A percentile compares a stretch with the other conserved stretches of the same genome.
phyloP scores from a whole-genome alignment of 2,797 vertebrate species.

The Sandelia bainsii region DNA sequence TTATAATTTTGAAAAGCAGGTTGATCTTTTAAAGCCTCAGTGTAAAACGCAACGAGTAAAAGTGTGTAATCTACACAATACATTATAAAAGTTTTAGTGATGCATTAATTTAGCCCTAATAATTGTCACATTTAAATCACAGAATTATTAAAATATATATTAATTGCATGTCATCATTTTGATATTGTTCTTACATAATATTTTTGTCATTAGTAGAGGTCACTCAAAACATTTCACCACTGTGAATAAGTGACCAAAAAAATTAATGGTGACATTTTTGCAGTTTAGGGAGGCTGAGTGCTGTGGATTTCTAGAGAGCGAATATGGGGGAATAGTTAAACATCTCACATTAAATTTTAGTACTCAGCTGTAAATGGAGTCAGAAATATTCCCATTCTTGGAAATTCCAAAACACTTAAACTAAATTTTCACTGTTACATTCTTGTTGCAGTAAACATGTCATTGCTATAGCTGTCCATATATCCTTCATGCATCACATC shows the following conservation, averaged over 20 bases:
- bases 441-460: slow-evolving; percentile 76
- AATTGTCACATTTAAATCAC: neutral
- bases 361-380: slow-evolving; percentile 78
- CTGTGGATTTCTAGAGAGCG: neutral
- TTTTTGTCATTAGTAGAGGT: slow-evolving; percentile 9
- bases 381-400: slow-evolving; percentile 75
- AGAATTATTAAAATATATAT: neutral
- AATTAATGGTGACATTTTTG: slow-evolving; percentile 33
- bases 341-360: slow-evolving; percentile 77
- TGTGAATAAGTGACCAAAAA: slow-evolving; percentile 37
- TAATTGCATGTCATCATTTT: neutral
- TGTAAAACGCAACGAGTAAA: slow-evolving; percentile 2
- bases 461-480: slow-evolving; percentile 79
- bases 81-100: neutral
- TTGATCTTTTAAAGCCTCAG: slow-evolving; percentile 22
- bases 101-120: neutral
- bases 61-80: neutral
- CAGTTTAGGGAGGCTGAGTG: slow-evolving; percentile 9
- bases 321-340: slow-evolving; percentile 32
- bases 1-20: slow-evolving; percentile 11
- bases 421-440: slow-evolving; percentile 74
- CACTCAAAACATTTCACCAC: slow-evolving; percentile 1
- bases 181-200: neutral
- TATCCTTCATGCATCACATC: slow-evolving; percentile 80
- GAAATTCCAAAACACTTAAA: slow-evolving; percentile 76